Base-by-base conservation (phyloP, 2,113 vertebrate species). In the Trogon surrucura region DNA sequence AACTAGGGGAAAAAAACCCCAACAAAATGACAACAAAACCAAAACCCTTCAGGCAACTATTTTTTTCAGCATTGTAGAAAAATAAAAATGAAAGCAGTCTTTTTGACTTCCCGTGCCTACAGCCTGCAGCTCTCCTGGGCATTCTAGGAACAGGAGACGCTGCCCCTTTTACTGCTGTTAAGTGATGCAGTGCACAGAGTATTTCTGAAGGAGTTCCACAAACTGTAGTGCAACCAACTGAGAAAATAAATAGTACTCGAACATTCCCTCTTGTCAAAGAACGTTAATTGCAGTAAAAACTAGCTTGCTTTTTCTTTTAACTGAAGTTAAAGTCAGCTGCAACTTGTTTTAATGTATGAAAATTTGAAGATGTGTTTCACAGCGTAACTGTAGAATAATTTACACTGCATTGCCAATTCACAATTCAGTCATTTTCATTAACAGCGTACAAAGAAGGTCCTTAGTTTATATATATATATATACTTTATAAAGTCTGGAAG, bases 401-500 rank as follows among this genome's bases (percentile, higher is more conserved):
- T 97, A 97, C 91, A 98, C 85, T 92, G 92, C 96, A 82, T 96
- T 94, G 96, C 97, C 91, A 86, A 96, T 88, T 92, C 91, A 90
- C 89, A 91, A 96, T 91, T 94, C 69, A 17, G 94, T 93, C 84
- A 77, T 95, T 96, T 93, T 89, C 84, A 85, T 97, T 95, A 97
- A 97, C 95, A 97, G 97, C 96, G 95, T 97, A 98, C 95, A 98
- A 98, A 98, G 89, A 97, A 98, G 95, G 96, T 97, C 87, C 90
- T 97, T 95, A 96, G 95, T 97, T 94, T 89, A 29, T 91, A 69
- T 86, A 48, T 96, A 80, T 96, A 91, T 94, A 96, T 93, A 96
- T 91, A 92, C 89, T 88, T 97, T 97, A 93, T 97, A 98, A 98
- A 97, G 95, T 98, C 97, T 98, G 96, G 98, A 98, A 98, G 97